Base-by-base conservation (phyloP, 2,113 vertebrate species). In the Leptobrachium ailaonicum region DNA sequence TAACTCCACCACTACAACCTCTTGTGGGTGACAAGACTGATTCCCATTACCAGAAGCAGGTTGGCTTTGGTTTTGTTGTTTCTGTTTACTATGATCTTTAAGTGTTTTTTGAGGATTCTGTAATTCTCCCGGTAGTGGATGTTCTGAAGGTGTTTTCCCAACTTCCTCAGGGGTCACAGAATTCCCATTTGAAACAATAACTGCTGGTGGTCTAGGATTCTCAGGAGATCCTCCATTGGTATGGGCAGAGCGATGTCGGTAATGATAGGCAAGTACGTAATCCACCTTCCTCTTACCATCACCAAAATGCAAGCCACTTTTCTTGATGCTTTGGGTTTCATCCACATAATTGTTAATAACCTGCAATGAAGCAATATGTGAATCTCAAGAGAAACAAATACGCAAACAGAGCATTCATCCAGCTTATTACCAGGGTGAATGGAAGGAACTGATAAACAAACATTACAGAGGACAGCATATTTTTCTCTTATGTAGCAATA, bases 251-350 rank as follows among this genome's bases (percentile, higher is more conserved):
- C 76, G 86, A n/a, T 94, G 94, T 76, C 95, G 95, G 85, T 92
- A 96, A 88, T 98, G 95, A 85, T 98, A 98, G 41, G 90, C 95
- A 1, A 99, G 88, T 44, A 99, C 91, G 0, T 99, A 99, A 85
- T 99, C 98, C 0, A 99, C 96, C 88, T 96, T 98, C 82, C 94
- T 95, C 84, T 89, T 93, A 82, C 92, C 96, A 85, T 98, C 96
- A 1, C 88, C 84, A 80, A 99, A 98, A 85, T 89, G 94, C 87
- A 95, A 90, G 69, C 92, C 90, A 0, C 87, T 89, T 0, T 6
- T 79, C 73, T 71, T 74, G 0, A 12, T 79, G 73, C 70, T 71
- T 41, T 90, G 86, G 0, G 53, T 84, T 41, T 86, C 87, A 0
- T 90, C 93, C 83, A 95, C 2, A 3, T 92, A 93, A 73, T 93